Base-by-base conservation (phyloP, 2,888 invertebrate genomes). In the Aspidiotus rigidus region DNA sequence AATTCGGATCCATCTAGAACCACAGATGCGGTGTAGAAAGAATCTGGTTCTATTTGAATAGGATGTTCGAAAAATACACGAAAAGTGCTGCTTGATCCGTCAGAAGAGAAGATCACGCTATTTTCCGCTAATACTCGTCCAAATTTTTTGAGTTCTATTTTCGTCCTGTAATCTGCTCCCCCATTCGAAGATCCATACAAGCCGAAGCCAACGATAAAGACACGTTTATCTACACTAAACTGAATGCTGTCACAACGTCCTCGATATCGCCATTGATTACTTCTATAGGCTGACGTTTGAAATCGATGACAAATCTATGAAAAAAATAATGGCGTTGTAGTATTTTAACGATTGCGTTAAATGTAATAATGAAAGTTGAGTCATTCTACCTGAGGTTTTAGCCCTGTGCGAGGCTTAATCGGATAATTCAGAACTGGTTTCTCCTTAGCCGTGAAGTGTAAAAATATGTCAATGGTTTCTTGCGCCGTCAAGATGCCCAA, bases 171-270 rank as follows among this genome's bases (percentile, higher is more conserved):
- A 77, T 95, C 94, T 15, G 95, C 93, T 60, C 94, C 93, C 71
- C 95, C 95, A 76, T 92, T 94, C 59, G 95, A 95, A 7, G 95
- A 96, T 70, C 97, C 97, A 77, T 96, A 97, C 7, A 97, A 80
- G 17, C 96, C 96, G 79, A 95, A 93, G 57, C 96, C 96, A 64
- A 95, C 93, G 64, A 97, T 90, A 77, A 96, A 97, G 76, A 97
- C 93, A 74, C 96, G 85, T 72, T 92, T 88, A 79, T 97, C 96
- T 1, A 95, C 95, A 73, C 91, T 92, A 80, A 97, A 97, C 77
- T 96, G 95, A 77, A 97, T 96, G 70, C 93, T 93, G 78, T 97
- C 97, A 78, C 95, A 95, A 67, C 96, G 85, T 1, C 96, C 96
- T 74, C 97, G 84, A 78, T 97, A 97, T 69, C 96, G 85, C 96